Base-by-base conservation (phyloP, 1,140 invertebrate genomes). In the Bombus confusus region DNA sequence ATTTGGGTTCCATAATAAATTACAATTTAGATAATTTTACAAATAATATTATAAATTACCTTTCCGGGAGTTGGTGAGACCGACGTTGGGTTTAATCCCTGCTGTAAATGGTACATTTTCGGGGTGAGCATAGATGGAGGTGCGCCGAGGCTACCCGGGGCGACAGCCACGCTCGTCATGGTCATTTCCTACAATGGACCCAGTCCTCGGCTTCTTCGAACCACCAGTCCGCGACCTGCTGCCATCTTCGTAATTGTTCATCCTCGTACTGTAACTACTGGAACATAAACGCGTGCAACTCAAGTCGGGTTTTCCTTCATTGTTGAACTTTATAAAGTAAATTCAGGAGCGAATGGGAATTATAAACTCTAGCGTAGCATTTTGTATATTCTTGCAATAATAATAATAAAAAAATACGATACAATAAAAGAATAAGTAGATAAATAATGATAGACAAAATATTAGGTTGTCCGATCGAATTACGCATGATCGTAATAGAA, bases 151-250 rank as follows among this genome's bases (percentile, higher is more conserved):
- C 93, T 93, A 93, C 91, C 91, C 92, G 91, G 93, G 90, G 89
- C 91, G 90, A 93, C 91, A 91, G 92, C 92, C 86, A 93, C 90
- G 88, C 92, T 93, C 90, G 92, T 92, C 93, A 93, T 93, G 87
- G 93, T 94, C 92, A 93, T 94, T 94, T 93, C 93, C 90, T 80
- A 88, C 80, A 84, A 90, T 71, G 83, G 41, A 76, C 47, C 79
- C 86, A 87, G 88, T 90, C 88, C 91, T 91, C 88, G 72, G 86
- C 86, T 89, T 91, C 87, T 87, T 75, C 68, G 86, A 90, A 93
- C 85, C 92, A 90, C 80, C 83, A 85, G 86, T 92, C 88, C 91
- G 87, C 91, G 91, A 80, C 86, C 80, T 90, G 90, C 90, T 86
- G 86, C 80, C 62, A n/a, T 73, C 74, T 87, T 84, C 86, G 84